These are phyloP conservation scores for Rhynchonycteris naso DNA, from an alignment of 2,797 vertebrate species.

Conservation along the genomic window DNA sequence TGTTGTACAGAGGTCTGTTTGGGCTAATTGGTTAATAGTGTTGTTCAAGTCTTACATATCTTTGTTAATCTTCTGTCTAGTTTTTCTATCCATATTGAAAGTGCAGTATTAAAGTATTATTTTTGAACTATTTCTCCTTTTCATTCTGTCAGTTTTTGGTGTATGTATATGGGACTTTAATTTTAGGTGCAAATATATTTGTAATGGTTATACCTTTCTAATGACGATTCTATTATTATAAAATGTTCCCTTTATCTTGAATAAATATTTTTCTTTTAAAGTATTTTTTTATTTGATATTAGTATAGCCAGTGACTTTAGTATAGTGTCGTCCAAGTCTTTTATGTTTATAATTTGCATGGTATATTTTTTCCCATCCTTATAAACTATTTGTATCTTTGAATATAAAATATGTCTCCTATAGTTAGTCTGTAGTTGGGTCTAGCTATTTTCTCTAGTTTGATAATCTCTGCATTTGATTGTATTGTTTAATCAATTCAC, in stretches of 20 bases:
- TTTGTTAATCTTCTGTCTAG: background rate
- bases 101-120: background rate
- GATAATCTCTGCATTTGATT: background rate
- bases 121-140: no score
- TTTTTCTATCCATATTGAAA: background rate
- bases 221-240: background rate
- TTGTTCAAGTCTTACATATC: background rate
- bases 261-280: background rate
- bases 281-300: background rate
- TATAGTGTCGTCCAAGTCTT: background rate
- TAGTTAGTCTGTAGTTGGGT: background rate
- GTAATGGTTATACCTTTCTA: background rate
- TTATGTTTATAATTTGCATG: background rate
- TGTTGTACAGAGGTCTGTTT: background rate
- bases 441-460: background rate
- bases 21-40: background rate
- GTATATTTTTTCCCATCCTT: background rate
- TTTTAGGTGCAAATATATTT: background rate
- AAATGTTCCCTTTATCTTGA: background rate
- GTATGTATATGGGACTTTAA: background rate
- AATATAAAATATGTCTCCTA: background rate
- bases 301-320: background rate
- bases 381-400: background rate
- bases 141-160: background rate
- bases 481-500: background rate